Evolutionary conservation across 92 coral and sea anemone species (phyloP), one percentile per base, ranked within the genome.

Genomic region (Palythoa grandiflora): DNA sequence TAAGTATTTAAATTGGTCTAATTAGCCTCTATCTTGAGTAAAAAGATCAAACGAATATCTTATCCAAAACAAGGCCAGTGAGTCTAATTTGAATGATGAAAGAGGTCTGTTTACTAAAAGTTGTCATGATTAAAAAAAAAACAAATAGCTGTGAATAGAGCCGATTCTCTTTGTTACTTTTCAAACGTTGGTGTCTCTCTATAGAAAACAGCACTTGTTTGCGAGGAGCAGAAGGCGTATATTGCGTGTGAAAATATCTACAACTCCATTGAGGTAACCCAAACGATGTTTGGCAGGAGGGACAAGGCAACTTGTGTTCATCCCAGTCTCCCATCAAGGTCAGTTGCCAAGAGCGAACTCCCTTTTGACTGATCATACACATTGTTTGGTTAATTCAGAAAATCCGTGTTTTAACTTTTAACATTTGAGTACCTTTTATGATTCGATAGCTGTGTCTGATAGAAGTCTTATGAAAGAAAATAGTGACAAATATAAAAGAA

Each of bases 201-300:
- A 5, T 77, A 96, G 99, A 91, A 77, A 89, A 89, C 70, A 21
- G 89, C 73, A 16, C 77, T 95, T 47, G 98, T 93, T 7, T 97
- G 99, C 66, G 97, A 97, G 76, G 94, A 95, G 28, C 97, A 95
- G 72, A 97, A 97, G 89, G 94, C 92, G 28, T 97, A 68, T 88
- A 89, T 97, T 55, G 52, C 71, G 17, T 97, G 99, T 68, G 83
- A 88, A 5, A 94, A 91, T 88, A 90, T 95, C 73, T 97, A 89
- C 84, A 80, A 94, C 75, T 78, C 88, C 71, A 88, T 97, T 15
- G 91, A 92, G 54, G 80, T 97, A 0, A 78, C 83, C 59, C 76
- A 63, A 35, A 89, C 98, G 40, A 95, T 95, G 96, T 97, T 90
- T 77, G 99, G 99, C 38, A 85, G 99, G 3, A 83, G 89, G 83